These are phyloP conservation scores for Deroplatys truncata DNA, from an alignment of 2,888 invertebrate genomes.

Conservation along the genomic window DNA sequence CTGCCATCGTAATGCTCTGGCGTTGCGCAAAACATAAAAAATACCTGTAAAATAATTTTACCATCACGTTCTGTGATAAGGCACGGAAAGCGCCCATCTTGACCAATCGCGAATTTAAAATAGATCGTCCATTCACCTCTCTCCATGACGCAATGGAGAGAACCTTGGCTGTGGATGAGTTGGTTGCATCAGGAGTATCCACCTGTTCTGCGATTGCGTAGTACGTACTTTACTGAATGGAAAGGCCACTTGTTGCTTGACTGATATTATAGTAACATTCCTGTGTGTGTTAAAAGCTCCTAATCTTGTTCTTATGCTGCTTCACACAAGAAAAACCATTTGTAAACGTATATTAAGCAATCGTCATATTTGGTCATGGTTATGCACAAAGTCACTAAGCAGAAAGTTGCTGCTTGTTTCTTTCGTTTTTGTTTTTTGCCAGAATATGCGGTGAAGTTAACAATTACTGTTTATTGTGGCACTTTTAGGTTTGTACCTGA, in stretches of 20 bases:
- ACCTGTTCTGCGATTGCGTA: neutral
- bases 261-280: too few species aligned
- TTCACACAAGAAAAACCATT: too few species aligned
- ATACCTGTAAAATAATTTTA: neutral
- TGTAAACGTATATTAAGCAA: too few species aligned
- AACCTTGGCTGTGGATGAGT: neutral
- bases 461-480: too few species aligned
- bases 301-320: too few species aligned
- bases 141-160: neutral
- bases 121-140: neutral
- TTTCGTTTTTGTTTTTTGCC: too few species aligned
- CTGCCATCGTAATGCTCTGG: neutral
- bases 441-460: too few species aligned
- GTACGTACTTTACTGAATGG: neutral
- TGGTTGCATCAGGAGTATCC: neutral
- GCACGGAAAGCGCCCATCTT: neutral
- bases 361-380: too few species aligned
- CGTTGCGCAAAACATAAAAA: neutral
- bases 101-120: neutral
- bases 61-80: neutral
- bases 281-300: too few species aligned
- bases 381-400: too few species aligned
- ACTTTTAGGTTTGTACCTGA: too few species aligned
- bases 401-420: too few species aligned
- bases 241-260: neutral